phyloP scores from a whole-genome alignment of 2,888 invertebrate genomes.

The Tanytarsus gracilentus region DNA sequence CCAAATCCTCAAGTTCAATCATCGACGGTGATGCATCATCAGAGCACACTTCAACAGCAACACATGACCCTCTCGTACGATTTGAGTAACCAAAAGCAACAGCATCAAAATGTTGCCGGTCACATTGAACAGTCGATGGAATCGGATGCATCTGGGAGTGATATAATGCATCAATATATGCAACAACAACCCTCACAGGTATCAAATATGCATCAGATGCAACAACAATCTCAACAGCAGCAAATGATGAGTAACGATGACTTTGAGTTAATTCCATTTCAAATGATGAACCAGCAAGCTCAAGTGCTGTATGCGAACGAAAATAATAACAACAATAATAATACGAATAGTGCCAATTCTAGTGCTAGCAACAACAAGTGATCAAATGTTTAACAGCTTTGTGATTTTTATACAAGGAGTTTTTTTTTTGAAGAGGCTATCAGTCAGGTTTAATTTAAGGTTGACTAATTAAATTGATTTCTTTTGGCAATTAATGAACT shows the following conservation, averaged over 20 bases:
- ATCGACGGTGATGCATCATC: neutral
- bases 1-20: conserved; percentile 10
- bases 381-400: neutral
- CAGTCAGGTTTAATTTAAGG: no score
- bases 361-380: neutral
- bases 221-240: conserved; percentile 32
- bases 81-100: conserved; percentile 34
- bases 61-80: conserved; percentile 31
- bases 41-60: conserved; percentile 30
- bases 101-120: neutral
- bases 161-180: conserved; percentile 30
- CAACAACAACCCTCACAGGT: conserved; percentile 32
- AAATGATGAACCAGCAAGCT: conserved; percentile 43
- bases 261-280: conserved; percentile 43
- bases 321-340: neutral
- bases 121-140: conserved; percentile 9
- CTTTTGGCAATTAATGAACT: no score
- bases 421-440: no score
- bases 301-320: conserved; percentile 39
- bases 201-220: conserved; percentile 32
- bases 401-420: neutral
- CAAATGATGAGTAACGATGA: conserved; percentile 36
- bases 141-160: neutral
- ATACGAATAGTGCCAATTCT: neutral
- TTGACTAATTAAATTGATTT: no score